Evolutionary conservation across 1,140 invertebrate genomes (phyloP), one percentile per base, ranked within the genome.

Genomic region (Drosophila kurseongensis): DNA sequence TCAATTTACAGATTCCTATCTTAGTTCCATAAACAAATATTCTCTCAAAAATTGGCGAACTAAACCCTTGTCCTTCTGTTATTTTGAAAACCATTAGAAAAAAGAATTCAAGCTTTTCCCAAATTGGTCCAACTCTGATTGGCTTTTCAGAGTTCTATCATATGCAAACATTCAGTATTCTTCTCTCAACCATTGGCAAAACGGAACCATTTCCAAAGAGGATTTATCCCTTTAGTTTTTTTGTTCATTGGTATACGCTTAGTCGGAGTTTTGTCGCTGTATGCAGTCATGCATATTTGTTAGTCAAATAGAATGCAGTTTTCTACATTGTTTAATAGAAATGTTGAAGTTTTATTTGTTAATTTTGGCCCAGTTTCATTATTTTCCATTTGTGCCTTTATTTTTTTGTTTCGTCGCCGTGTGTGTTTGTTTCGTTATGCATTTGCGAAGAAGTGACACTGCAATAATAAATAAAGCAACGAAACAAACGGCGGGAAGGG

Each of bases 381-480:
- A 47, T 65, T 65, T 65, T 57, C 40, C 32, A 32, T 29, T 18
- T 36, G n/a, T 10, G 16, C 7, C 36, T 51, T 7, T 62, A n/a
- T 58, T 27, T 27, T 27, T 40, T 29, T 47, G 16, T 59, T 67
- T 62, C 52, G 14, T 18, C 14, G 10, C 38, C 36, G 14, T 14
- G 32, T 38, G 8, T 54, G 44, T 45, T 68, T 57, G 61, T 66
- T 76, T 79, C 45, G 68, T 51, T 68, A 51, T 82, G 60, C 66
- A 65, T 65, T 66, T 81, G 73, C 36, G 58, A 66, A 60, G 67
- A 66, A 77, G 77, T 72, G 71, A 76, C 75, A 77, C 75, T 76
- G 83, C 75, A 83, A 88, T 73, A 88, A 86, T 82, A 86, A 86
- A 86, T 82, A 86, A 79, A 86, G 60, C 71, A 58, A 58, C 66